Conservation (phyloP, 2,797 vertebrate genomes). For the Pseudotriccus pelzelni region DNA sequence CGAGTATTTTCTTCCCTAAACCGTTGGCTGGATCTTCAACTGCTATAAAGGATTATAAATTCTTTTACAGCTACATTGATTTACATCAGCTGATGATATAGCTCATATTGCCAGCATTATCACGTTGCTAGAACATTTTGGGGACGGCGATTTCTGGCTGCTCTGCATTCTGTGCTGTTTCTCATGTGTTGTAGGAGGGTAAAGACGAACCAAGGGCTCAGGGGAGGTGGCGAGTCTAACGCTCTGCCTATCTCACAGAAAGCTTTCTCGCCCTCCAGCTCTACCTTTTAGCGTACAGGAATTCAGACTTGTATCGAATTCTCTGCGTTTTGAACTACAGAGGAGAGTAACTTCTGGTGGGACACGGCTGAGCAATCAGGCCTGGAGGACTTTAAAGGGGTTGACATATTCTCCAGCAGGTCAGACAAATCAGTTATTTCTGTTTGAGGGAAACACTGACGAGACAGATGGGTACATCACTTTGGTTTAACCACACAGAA, state of each 20-base stretch:
- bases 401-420: conserved; percentile 46
- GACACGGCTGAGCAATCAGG: neutral
- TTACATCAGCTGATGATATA: conserved; percentile 69
- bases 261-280: conserved; percentile 51
- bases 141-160: conserved; percentile 49
- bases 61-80: conserved; percentile 55
- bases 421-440: conserved; percentile 40
- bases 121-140: conserved; percentile 66
- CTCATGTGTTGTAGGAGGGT: conserved; percentile 59
- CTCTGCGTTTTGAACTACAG: conserved; percentile 16
- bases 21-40: conserved; percentile 28
- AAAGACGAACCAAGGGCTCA: conserved; percentile 48
- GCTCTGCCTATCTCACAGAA: conserved; percentile 34
- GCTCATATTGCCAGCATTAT: conserved; percentile 68
- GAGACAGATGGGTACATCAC: conserved; percentile 54
- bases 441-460: conserved; percentile 48
- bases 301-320: conserved; percentile 13
- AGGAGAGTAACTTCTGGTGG: conserved; percentile 23
- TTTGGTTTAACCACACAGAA: conserved; percentile 24
- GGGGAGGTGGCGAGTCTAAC: conserved; percentile 51
- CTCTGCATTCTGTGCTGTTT: conserved; percentile 65
- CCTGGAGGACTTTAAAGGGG: conserved; percentile 36
- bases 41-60: conserved; percentile 36
- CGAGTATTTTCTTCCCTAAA: neutral
- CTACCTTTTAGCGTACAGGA: conserved; percentile 41